phyloP scores from a whole-genome alignment of 2,888 invertebrate species.

The Coenonympha arcania region DNA sequence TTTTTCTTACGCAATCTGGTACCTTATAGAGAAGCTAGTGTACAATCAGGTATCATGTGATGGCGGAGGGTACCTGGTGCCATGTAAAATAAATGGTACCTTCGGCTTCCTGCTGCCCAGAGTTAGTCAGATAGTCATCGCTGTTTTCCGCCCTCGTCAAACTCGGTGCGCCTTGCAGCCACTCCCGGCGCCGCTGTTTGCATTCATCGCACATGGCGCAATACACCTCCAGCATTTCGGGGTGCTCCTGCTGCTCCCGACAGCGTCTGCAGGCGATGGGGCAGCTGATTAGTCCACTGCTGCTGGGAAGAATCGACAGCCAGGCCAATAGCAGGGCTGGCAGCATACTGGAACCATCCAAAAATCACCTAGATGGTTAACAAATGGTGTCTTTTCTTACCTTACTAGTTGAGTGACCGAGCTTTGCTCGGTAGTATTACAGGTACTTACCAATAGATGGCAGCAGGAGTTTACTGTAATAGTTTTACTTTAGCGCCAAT shows the following conservation, averaged over 20 bases:
- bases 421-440: no score
- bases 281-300: conserved; percentile 40
- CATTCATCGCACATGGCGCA: conserved; percentile 63
- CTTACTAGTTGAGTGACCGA: no score
- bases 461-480: no score
- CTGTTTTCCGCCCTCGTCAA: conserved; percentile 1
- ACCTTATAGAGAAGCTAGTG: no score
- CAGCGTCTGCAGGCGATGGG: conserved; percentile 48
- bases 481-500: no score
- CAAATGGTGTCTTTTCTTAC: no score
- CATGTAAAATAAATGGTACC: no score
- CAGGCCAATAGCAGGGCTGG: conserved; percentile 11
- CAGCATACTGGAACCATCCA: conserved; percentile 8
- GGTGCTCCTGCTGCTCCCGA: conserved; percentile 30
- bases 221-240: conserved; percentile 47
- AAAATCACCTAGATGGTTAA: neutral
- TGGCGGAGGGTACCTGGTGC: no score
- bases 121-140: conserved; percentile 1
- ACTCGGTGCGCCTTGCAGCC: conserved; percentile 17
- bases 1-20: no score
- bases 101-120: neutral
- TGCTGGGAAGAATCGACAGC: conserved; percentile 13
- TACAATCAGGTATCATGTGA: no score
- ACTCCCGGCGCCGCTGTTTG: conserved; percentile 39
- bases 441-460: no score